These are phyloP conservation scores for Thryonomys swinderianus DNA, from an alignment of 2,113 vertebrate species.

Conservation along the genomic window DNA sequence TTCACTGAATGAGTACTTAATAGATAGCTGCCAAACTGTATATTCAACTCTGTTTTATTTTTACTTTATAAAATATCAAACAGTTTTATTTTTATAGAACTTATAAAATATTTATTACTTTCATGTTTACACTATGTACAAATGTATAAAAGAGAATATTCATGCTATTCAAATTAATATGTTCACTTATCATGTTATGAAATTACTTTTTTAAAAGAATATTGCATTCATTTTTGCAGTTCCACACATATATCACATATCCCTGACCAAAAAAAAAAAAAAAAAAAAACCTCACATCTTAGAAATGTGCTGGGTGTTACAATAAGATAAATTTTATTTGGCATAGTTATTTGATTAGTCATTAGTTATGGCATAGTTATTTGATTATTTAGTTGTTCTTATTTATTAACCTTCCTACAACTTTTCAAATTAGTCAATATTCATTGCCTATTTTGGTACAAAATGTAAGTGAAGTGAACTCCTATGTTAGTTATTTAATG, in stretches of 20 bases:
- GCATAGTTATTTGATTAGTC: background rate
- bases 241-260: background rate
- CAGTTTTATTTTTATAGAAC: background rate
- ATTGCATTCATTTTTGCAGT: background rate
- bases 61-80: background rate
- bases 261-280: background rate
- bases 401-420: background rate
- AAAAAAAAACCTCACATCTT: background rate
- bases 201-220: background rate
- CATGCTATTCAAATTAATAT: background rate
- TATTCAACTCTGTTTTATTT: background rate
- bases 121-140: background rate
- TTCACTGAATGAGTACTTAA: background rate
- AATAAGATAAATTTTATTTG: background rate
- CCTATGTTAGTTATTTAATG: background rate
- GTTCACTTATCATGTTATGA: background rate
- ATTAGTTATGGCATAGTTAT: background rate
- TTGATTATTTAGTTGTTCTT: background rate
- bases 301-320: background rate
- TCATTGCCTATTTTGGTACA: background rate
- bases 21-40: background rate
- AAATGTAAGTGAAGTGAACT: background rate
- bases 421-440: background rate
- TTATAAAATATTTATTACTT: background rate
- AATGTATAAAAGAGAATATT: background rate